phyloP scores from a whole-genome alignment of 2,113 vertebrate species.

The Nannospalax galili region DNA sequence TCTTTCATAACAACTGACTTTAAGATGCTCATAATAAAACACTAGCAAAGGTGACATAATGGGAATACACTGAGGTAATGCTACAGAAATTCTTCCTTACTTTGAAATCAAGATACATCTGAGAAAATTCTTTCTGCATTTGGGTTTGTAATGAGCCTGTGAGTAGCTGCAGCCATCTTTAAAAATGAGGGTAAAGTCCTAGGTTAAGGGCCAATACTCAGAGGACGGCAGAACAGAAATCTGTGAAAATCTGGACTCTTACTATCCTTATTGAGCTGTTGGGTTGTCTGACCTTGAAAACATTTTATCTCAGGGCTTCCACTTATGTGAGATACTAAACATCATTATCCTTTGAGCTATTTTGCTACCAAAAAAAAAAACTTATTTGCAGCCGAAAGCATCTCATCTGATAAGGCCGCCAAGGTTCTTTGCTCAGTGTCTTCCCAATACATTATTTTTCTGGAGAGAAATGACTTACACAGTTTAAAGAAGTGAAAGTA shows the following conservation, averaged over 20 bases:
- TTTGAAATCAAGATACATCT: neutral
- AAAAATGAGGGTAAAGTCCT: neutral
- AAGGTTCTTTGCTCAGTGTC: neutral
- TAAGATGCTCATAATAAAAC: neutral
- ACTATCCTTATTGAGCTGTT: neutral
- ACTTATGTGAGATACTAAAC: slow-evolving; percentile 21
- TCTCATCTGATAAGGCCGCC: neutral
- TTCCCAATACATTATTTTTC: slow-evolving; percentile 36
- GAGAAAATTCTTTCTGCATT: slow-evolving; percentile 22
- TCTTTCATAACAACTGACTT: neutral
- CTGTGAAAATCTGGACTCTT: neutral
- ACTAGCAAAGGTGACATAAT: neutral
- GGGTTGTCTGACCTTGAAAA: neutral
- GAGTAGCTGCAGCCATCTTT: neutral
- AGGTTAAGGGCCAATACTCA: neutral
- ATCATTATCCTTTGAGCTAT: slow-evolving; percentile 7
- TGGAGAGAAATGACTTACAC: neutral
- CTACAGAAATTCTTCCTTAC: neutral
- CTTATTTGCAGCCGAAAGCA: slow-evolving; percentile 27
- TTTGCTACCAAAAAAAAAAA: slow-evolving; percentile 14
- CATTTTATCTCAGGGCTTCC: neutral
- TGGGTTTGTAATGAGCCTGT: neutral
- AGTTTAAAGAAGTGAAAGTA: slow-evolving; percentile 19
- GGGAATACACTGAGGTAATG: neutral
- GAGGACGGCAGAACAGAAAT: neutral